phyloP scores from a whole-genome alignment of 2,113 vertebrate genomes.

The Indri indri region DNA sequence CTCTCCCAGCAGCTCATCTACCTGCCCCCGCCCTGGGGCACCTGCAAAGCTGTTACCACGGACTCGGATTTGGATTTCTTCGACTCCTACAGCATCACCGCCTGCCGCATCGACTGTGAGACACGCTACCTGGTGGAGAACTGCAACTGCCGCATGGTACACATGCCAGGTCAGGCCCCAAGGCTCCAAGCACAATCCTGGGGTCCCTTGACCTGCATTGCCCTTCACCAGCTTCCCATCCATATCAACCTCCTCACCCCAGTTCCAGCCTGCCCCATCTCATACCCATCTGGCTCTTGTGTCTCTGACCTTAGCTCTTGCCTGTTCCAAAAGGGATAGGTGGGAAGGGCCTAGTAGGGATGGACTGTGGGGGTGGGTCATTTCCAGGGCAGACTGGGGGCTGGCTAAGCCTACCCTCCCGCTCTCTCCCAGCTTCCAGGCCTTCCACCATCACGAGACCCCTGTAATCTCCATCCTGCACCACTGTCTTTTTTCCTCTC shows the following conservation, averaged over 20 bases:
- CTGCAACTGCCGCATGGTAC: slow-evolving; percentile 99
- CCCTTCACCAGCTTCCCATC: background rate
- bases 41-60: slow-evolving; percentile 93
- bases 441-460: background rate
- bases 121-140: slow-evolving; percentile 98
- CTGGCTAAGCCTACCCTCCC: background rate
- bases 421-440: background rate
- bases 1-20: slow-evolving; percentile 92
- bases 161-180: slow-evolving; percentile 94
- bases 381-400: background rate
- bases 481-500: slow-evolving; percentile 31
- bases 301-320: background rate
- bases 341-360: background rate
- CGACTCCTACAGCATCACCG: slow-evolving; percentile 96
- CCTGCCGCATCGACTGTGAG: slow-evolving; percentile 98
- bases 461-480: slow-evolving; percentile 11
- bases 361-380: background rate
- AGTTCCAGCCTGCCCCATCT: background rate
- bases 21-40: slow-evolving; percentile 96
- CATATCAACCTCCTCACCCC: background rate
- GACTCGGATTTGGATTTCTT: slow-evolving; percentile 99
- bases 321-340: background rate
- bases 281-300: background rate
- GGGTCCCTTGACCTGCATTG: background rate
- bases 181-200: background rate